Base-by-base conservation (phyloP, 2,797 vertebrate species). In the Apogon talboti region DNA sequence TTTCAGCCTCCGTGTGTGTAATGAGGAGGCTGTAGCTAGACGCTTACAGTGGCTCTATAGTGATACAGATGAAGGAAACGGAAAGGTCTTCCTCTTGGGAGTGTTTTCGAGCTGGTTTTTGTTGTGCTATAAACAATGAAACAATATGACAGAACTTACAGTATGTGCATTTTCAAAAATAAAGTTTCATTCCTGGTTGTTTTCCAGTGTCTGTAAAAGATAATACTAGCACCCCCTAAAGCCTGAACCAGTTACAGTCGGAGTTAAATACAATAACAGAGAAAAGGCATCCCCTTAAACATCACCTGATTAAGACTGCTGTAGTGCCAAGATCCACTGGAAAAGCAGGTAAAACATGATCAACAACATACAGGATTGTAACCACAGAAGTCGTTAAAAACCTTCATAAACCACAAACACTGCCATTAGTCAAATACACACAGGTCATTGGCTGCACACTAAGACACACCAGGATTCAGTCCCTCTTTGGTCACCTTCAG, bases 361-460 rank as follows among this genome's bases (percentile, higher is more conserved):
- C n/a, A 61, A 12, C 10, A 42, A 62, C 54, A 49, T 21, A 47
- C 13, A 69, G 6, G 10, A 63, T 18, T 24, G 62, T 42, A 49
- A 66, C 38, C 47, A 48, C 37, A 35, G 33, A 35, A 35, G 33
- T 59, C 40, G 48, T 11, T 41, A 15, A 53, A 66, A 16, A 50
- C 19, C 47, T 63, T 76, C 48, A 76, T 45, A 56, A 46, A 42
- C 53, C 42, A 72, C n/a, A 79, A 53, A 48, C 67, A 37, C 41
- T 35, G 10, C 21, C 46, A 30, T 51, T 43, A 37, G 19, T 71
- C n/a, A 63, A 43, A 79, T 45, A 62, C 2, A 69, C 51, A 71
- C 58, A 55, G 28, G 16, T 45, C 24, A 63, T 3, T 40, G 41
- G 60, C 15, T 46, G 57, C 28, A 71, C 30, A 48, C 13, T 13